Conservation (phyloP, 2,797 vertebrate species). For the Mus minutoides region DNA sequence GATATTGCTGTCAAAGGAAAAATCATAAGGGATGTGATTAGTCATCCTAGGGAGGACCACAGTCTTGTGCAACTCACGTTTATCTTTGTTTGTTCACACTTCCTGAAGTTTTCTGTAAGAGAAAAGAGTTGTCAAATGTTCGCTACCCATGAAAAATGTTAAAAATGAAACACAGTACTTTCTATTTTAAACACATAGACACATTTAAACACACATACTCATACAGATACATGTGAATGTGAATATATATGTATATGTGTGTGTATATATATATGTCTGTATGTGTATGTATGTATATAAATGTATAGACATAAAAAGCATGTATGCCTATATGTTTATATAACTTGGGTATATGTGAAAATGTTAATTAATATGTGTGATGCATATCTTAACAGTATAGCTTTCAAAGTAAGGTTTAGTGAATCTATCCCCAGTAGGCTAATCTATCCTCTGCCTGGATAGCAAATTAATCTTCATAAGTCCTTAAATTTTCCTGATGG, state of each 20-base stretch:
- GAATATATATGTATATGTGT: neutral
- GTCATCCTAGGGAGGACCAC: neutral
- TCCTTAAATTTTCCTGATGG: neutral
- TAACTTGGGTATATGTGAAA: neutral
- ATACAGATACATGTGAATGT: neutral
- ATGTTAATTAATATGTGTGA: neutral
- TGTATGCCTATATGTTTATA: neutral
- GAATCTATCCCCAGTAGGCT: neutral
- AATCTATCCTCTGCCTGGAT: neutral
- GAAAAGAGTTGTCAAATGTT: neutral
- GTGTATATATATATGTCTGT: neutral
- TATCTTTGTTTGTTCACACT: constrained; percentile 30
- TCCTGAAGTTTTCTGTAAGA: neutral
- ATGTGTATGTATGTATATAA: neutral
- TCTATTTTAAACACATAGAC: neutral
- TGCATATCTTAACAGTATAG: neutral
- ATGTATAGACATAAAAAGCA: neutral
- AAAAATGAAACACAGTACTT: neutral
- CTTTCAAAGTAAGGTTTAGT: neutral
- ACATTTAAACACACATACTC: neutral
- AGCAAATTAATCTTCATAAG: neutral
- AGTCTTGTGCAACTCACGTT: neutral
- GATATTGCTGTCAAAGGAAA: neutral
- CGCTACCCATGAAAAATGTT: neutral
- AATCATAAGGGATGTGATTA: neutral